phyloP scores from a whole-genome alignment of 2,888 invertebrate genomes.

The Seira sanloemensis region DNA sequence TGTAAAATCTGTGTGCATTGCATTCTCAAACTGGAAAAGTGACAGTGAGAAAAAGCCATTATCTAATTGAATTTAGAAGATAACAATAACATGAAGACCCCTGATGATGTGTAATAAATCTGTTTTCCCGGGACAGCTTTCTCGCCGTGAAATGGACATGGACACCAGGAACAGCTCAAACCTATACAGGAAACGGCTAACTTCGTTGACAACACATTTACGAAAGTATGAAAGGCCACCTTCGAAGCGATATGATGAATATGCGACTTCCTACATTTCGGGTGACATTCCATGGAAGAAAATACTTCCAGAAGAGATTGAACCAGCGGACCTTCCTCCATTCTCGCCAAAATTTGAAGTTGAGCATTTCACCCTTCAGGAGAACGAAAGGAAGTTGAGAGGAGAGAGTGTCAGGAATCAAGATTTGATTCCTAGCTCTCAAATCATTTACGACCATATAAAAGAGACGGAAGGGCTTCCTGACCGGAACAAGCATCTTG shows the following conservation, averaged over 20 bases:
- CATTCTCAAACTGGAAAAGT: too few relatives aligned
- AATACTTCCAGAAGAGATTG: constrained; percentile 48
- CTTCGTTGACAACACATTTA: constrained; percentile 44
- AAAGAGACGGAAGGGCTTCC: neutral
- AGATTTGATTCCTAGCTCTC: constrained; percentile 49
- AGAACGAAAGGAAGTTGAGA: constrained; percentile 48
- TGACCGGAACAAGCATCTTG: constrained; percentile 13
- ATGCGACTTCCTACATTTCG: constrained; percentile 64
- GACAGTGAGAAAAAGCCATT: constrained; percentile 12
- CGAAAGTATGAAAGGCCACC: constrained; percentile 58
- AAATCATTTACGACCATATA: constrained; percentile 58
- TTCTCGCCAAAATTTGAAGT: constrained; percentile 58
- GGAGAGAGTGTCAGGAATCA: constrained; percentile 64
- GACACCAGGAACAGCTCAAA: neutral
- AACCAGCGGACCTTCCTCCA: constrained; percentile 54
- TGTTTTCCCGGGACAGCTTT: too few relatives aligned
- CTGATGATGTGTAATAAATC: neutral
- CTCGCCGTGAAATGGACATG: constrained; percentile 3
- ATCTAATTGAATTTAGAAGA: constrained; percentile 33
- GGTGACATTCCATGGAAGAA: constrained; percentile 54
- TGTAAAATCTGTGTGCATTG: too few relatives aligned
- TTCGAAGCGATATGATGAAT: constrained; percentile 48
- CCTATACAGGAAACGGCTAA: constrained; percentile 21
- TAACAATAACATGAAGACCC: neutral
- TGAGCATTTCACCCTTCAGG: constrained; percentile 45